Percentiles rank a stretch among this genome's conserved stretches.
Conservation (phyloP, 2,888 invertebrate genomes). For the Ypsolopha scabrella region DNA sequence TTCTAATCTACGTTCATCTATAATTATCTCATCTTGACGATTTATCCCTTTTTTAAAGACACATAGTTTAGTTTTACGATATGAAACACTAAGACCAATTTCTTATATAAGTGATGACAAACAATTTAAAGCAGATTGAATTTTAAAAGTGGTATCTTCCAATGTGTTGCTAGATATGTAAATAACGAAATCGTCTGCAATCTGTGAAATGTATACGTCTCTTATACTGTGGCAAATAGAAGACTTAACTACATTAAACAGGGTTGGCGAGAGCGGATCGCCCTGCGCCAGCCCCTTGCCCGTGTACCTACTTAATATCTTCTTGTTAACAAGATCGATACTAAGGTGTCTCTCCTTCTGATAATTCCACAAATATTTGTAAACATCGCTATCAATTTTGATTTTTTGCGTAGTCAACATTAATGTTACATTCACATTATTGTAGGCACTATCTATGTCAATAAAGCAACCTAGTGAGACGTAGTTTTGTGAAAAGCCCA, state of each 20-base stretch:
- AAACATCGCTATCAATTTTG: not conserved
- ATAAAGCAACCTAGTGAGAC: constrained; percentile 8
- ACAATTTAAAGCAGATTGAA: constrained; percentile 9
- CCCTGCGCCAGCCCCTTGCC: constrained; percentile 2
- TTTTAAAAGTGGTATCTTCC: not conserved
- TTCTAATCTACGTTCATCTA: constrained; percentile 7
- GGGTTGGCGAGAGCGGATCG: constrained; percentile 5
- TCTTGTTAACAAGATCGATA: not conserved
- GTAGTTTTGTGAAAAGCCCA: constrained; percentile 8
- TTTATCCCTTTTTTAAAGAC: constrained; percentile 12
- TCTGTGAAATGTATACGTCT: not conserved
- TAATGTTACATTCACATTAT: not conserved
- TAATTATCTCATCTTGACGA: constrained; percentile 1
- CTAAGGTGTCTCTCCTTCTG: not conserved
- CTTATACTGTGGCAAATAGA: not conserved
- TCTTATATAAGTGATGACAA: constrained; percentile 7
- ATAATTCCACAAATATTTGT: not conserved
- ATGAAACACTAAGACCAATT: constrained; percentile 15
- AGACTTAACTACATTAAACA: constrained; percentile 4
- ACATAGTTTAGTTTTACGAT: constrained; percentile 14
- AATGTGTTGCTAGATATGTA: constrained; percentile 5
- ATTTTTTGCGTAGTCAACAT: not conserved
- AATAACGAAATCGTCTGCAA: constrained; percentile 3
- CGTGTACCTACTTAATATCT: not conserved
- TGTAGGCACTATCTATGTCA: constrained; percentile 8